Evolutionary conservation across 2,797 vertebrate genomes (phyloP), one percentile per base, ranked within the genome.

Genomic region (Moxostoma hubbsi): DNA sequence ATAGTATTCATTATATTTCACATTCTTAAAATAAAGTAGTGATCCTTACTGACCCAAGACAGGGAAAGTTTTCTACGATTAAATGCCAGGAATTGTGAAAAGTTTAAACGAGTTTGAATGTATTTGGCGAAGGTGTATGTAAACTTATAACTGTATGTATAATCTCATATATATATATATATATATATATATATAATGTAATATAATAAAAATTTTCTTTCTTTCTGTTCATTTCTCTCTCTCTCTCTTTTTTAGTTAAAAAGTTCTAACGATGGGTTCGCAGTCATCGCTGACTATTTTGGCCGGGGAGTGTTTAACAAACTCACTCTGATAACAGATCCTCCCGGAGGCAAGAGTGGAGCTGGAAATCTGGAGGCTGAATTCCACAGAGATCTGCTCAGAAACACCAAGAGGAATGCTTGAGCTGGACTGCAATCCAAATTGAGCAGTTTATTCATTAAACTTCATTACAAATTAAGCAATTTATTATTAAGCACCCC

Each of bases 221-320:
- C 3, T 53, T 54, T 69, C 46, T 51, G 12, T 63, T 9, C 49
- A 2, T 62, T 13, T 16, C 0, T 7, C 4, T 0, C 9, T 47
- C 75, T 36, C 36, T 36, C 36, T 36, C 36, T 36, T 36, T 36
- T 36, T 50, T 90, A 99, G 97, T 90, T 99, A 71, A 95, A 95
- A 80, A 92, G 92, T 82, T 96, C 97, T 7, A 96, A 94, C 0
- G 98, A 99, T 3, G 97, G 97, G 61, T 99, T 99, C 89, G 97
- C 96, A 0, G 96, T 99, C 0, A 96, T 99, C 12, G 98, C 98
- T 0, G 97, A 99, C 85, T 99, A 99, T 84, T 99, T 99, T 46
- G 95, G 97, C 36, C 92, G 98, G 16, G 98, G 97, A 0, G 97
- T 99, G 67, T 98, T 99, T 88, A 98, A 99, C 86, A 99, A 99